phyloP scores from a whole-genome alignment of 2,888 invertebrate species.

The Leptura quadrifasciata region DNA sequence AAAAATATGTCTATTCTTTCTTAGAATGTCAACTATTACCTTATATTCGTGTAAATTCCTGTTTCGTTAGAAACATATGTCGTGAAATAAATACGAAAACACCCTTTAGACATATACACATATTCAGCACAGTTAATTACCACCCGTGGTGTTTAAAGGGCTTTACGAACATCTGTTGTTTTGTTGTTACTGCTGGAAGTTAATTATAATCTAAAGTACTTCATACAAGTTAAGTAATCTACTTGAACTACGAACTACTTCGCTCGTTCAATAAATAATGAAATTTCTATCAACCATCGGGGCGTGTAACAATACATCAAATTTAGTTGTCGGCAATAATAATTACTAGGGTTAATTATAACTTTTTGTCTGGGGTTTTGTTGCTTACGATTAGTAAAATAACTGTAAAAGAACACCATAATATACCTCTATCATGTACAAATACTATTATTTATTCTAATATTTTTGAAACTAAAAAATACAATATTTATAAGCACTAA shows the following conservation, averaged over 20 bases:
- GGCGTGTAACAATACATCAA: not conserved
- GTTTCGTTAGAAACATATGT: not conserved
- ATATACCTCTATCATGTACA: no score
- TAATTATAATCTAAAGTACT: constrained; percentile 25
- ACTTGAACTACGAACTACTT: not conserved
- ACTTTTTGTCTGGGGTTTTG: not conserved
- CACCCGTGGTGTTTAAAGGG: constrained; percentile 11
- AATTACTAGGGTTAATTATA: not conserved
- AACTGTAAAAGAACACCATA: not conserved
- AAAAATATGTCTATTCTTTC: no score
- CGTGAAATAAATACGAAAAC: not conserved
- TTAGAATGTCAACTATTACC: no score
- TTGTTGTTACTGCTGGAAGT: constrained; percentile 15
- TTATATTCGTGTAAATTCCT: not conserved
- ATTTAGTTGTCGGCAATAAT: not conserved
- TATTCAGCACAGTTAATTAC: constrained; percentile 16
- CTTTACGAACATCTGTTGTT: constrained; percentile 19
- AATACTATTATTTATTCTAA: no score
- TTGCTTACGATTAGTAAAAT: not conserved
- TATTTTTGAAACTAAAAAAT: no score
- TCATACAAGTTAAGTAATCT: constrained; percentile 8
- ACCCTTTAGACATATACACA: constrained; percentile 3
- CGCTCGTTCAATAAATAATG: constrained; percentile 1
- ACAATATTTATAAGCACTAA: no score
- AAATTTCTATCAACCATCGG: not conserved